phyloP scores from a whole-genome alignment of 2,797 vertebrate species.

The Microctenopoma lineatum region DNA sequence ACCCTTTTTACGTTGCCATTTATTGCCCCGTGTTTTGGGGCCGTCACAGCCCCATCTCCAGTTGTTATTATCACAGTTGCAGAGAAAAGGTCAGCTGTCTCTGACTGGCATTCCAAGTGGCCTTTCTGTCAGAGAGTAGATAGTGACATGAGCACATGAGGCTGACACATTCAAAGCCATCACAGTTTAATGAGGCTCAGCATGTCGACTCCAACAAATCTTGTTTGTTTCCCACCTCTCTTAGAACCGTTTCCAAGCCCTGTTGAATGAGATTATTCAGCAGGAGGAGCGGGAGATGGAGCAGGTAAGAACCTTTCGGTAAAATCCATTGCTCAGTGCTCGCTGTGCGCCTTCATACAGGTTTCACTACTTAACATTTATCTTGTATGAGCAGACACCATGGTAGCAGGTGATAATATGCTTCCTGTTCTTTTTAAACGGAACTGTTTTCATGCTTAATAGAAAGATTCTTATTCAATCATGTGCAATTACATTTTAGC shows the following conservation, averaged over 20 bases:
- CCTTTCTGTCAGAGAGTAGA: constrained; percentile 74
- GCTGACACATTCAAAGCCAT: constrained; percentile 61
- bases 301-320: constrained; percentile 84
- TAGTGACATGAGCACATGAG: constrained; percentile 61
- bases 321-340: constrained; percentile 33
- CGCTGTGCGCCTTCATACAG: constrained; percentile 23
- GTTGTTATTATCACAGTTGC: constrained; percentile 72
- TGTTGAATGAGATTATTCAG: constrained; percentile 94
- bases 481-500: constrained; percentile 42
- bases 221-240: constrained; percentile 48
- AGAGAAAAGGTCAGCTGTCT: constrained; percentile 80
- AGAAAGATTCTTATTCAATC: constrained; percentile 40
- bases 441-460: constrained; percentile 16
- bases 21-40: constrained; percentile 44
- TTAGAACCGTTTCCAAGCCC: constrained; percentile 94
- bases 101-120: constrained; percentile 75
- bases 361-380: constrained; percentile 42
- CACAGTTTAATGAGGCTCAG: constrained; percentile 68
- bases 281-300: constrained; percentile 96
- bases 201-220: constrained; percentile 56
- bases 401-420: constrained; percentile 10
- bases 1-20: constrained; percentile 62
- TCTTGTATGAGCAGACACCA: constrained; percentile 29
- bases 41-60: constrained; percentile 61
- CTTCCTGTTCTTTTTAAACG: constrained; percentile 8